Conservation (phyloP, 2,888 invertebrate genomes). For the Xestobium rufovillosum region DNA sequence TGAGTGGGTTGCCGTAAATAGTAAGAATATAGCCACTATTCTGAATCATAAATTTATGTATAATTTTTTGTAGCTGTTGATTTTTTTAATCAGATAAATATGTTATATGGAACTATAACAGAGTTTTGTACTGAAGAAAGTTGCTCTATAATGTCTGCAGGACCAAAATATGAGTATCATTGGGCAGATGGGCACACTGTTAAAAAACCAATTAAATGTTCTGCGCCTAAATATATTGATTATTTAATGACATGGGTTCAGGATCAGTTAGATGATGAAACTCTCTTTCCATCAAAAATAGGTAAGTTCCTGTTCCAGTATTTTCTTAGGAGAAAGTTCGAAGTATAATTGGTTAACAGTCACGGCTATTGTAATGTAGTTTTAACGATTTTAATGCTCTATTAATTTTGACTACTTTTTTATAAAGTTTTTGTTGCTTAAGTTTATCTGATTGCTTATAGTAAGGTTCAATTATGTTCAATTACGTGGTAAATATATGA, state of each 20-base stretch:
- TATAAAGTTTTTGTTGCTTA: not conserved
- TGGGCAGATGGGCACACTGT: constrained; percentile 99
- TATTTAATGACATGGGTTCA: constrained; percentile 99
- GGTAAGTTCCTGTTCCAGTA: constrained; percentile 45
- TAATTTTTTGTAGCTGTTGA: constrained; percentile 76
- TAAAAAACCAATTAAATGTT: constrained; percentile 98
- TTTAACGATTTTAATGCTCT: constrained; percentile 1
- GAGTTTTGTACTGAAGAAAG: constrained; percentile 98
- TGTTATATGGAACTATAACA: constrained; percentile 99
- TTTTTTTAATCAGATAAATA: constrained; percentile 99
- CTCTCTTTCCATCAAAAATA: constrained; percentile 96
- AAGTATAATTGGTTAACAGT: no score
- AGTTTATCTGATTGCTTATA: no score
- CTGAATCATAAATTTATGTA: not conserved
- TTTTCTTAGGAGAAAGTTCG: not conserved
- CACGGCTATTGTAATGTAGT: not conserved
- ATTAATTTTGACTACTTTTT: not conserved
- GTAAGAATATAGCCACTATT: constrained; percentile 53
- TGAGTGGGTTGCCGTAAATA: constrained; percentile 99
- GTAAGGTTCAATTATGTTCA: no score
- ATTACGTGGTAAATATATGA: no score
- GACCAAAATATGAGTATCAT: constrained; percentile 98
- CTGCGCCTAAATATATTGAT: constrained; percentile 98
- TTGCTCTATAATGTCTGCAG: constrained; percentile 97
- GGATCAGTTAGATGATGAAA: constrained; percentile 98